Conservation (phyloP, 2,797 vertebrate genomes). For the Thalassophryne amazonica region DNA sequence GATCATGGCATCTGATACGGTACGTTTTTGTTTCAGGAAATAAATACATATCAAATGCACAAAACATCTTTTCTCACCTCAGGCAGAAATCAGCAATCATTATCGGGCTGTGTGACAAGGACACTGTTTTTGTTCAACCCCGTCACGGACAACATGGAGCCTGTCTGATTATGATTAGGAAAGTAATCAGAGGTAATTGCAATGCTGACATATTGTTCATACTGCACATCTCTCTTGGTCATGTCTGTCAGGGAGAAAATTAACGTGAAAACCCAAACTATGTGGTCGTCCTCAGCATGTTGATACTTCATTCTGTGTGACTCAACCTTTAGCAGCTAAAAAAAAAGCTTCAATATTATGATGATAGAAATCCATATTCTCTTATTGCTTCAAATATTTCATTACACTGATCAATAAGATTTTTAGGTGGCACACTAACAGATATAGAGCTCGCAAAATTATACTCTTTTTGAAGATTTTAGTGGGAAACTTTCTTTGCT, state of each 20-base stretch:
- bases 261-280: conserved; percentile 24
- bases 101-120: conserved; percentile 48
- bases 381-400: too few species aligned
- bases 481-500: too few species aligned
- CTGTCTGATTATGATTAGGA: conserved; percentile 64
- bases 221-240: conserved; percentile 44
- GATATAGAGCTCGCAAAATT: too few species aligned
- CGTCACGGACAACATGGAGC: conserved; percentile 55
- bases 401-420: too few species aligned
- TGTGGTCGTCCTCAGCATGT: conserved; percentile 15
- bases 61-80: conserved; percentile 35
- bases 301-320: background rate
- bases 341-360: background rate
- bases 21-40: conserved; percentile 20
- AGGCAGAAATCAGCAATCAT: conserved; percentile 48
- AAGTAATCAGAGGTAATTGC: conserved; percentile 65
- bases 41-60: conserved; percentile 29
- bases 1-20: conserved; percentile 27
- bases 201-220: conserved; percentile 45
- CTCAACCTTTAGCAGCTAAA: background rate
- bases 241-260: conserved; percentile 37
- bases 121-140: conserved; percentile 54
- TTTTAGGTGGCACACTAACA: too few species aligned
- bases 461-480: too few species aligned
- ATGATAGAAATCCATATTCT: background rate